phyloP scores from a whole-genome alignment of 2,113 vertebrate species.

The Hemiprocne comata region DNA sequence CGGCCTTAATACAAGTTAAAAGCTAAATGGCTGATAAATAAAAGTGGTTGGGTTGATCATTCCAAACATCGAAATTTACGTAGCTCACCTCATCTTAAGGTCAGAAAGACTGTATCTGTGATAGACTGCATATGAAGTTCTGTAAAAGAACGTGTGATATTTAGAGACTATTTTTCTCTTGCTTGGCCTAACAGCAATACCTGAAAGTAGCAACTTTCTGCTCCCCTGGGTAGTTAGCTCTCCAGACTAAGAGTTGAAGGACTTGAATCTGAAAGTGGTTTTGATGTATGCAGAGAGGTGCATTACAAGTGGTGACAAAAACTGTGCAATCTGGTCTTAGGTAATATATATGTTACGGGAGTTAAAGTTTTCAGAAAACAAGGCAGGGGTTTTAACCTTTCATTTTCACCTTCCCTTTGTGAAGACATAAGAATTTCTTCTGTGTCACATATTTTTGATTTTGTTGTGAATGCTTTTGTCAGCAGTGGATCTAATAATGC shows the following conservation, averaged over 20 bases:
- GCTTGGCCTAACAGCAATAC: neutral
- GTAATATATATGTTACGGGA: neutral
- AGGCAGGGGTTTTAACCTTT: neutral
- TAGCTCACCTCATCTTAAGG: neutral
- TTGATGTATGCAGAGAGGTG: neutral
- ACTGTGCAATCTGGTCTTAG: neutral
- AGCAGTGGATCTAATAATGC: neutral
- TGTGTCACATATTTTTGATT: neutral
- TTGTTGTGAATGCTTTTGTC: neutral
- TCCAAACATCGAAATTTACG: neutral
- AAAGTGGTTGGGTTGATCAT: neutral
- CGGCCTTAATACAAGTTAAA: neutral
- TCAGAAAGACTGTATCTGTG: neutral
- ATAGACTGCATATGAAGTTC: neutral
- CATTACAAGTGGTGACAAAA: neutral
- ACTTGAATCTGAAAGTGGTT: neutral
- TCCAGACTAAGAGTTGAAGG: neutral
- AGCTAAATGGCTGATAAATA: neutral
- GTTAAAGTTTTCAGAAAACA: neutral
- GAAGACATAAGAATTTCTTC: neutral
- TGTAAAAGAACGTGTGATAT: neutral
- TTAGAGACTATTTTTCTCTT: neutral
- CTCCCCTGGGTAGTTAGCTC: neutral
- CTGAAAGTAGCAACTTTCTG: neutral
- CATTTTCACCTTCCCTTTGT: slow-evolving; percentile 8